These are phyloP conservation scores for Tetrao urogallus DNA, from an alignment of 2,113 vertebrate genomes.

Conservation along the genomic window DNA sequence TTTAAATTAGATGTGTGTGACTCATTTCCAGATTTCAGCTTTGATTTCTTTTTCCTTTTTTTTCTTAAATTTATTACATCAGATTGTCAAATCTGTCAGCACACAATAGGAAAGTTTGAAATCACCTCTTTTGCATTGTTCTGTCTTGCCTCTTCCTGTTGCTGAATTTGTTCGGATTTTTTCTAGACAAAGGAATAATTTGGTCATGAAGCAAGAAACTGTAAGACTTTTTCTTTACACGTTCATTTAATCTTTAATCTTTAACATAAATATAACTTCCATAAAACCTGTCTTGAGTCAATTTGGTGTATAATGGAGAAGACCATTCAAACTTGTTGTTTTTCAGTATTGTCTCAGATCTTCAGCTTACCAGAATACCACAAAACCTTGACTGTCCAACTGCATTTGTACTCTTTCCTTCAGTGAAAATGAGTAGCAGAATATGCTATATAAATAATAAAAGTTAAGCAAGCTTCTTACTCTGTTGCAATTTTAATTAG, in stretches of 20 bases:
- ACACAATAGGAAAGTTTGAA: not conserved
- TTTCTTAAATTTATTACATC: not conserved
- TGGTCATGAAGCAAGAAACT: not conserved
- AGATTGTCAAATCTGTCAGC: not conserved
- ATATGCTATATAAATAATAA: not conserved
- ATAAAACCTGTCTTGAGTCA: not conserved
- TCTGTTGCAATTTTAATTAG: slow-evolving; percentile 37
- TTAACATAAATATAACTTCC: not conserved
- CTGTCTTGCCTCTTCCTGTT: not conserved
- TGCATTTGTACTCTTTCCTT: not conserved
- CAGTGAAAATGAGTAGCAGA: not conserved
- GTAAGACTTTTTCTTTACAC: not conserved
- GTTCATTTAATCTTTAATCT: not conserved
- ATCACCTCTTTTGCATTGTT: not conserved
- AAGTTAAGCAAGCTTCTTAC: not conserved
- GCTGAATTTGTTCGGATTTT: not conserved
- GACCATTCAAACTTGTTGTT: not conserved
- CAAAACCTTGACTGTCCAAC: not conserved
- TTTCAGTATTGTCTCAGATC: not conserved
- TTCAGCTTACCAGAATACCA: not conserved
- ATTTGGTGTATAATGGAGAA: not conserved
- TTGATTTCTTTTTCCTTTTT: not conserved
- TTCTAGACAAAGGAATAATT: not conserved
- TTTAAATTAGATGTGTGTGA: not conserved
- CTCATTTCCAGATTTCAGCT: not conserved